These are phyloP conservation scores for Pithys albifrons DNA, from an alignment of 2,113 vertebrate genomes.

Conservation along the genomic window DNA sequence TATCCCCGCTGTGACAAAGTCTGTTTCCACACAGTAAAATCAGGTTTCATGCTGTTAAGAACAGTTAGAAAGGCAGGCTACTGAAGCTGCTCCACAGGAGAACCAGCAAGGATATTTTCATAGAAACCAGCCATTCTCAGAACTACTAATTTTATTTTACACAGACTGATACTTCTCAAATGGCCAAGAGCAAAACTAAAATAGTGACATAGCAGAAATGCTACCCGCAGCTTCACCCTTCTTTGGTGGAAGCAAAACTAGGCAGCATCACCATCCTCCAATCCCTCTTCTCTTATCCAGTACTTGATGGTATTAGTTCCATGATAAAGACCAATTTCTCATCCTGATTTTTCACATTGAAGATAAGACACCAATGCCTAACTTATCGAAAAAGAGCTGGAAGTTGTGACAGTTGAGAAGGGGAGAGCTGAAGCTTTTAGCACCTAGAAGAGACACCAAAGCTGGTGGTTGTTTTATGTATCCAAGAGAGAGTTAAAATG, in stretches of 20 bases:
- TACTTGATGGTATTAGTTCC: neutral
- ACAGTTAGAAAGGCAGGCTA: conserved; percentile 49
- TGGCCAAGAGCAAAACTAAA: neutral
- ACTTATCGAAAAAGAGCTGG: neutral
- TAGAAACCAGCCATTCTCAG: neutral
- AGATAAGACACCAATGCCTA: neutral
- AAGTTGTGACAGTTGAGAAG: neutral
- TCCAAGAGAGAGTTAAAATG: neutral
- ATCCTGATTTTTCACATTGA: neutral
- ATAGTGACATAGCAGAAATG: neutral
- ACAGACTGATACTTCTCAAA: neutral
- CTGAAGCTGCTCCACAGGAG: conserved; percentile 47
- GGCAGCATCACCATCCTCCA: neutral
- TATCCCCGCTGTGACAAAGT: conserved; percentile 14
- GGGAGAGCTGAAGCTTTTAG: neutral
- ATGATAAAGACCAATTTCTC: neutral
- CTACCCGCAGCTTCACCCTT: neutral
- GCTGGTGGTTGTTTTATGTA: neutral
- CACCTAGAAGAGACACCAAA: rapidly evolving
- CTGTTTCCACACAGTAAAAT: conserved; percentile 44
- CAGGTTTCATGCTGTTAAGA: conserved; percentile 36
- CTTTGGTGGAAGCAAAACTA: neutral
- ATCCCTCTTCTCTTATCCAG: neutral
- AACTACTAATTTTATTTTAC: conserved; percentile 47
- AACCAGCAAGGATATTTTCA: conserved; percentile 2